Conservation (phyloP, 1,140 invertebrate species). For the Bombyx mori region ASM3026992v2 NC_085110.1:4636001-4636500, state of each 20-base stretch:
- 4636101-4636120: constrained; percentile 23
- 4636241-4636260: constrained; percentile 27
- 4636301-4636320: constrained; percentile 37
- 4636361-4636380: constrained; percentile 21
- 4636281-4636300: constrained; percentile 33
- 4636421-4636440: too few relatives aligned
- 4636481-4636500: constrained; percentile 19
- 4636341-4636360: constrained; percentile 31
- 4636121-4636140: constrained; percentile 28
- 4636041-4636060: constrained; percentile 18
- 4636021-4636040: constrained; percentile 14
- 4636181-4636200: constrained; percentile 24
- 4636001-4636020: constrained; percentile 29
- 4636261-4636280: constrained; percentile 36
- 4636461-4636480: constrained; percentile 22
- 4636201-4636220: constrained; percentile 24
- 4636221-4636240: constrained; percentile 25
- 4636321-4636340: constrained; percentile 26
- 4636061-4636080: constrained; percentile 10
- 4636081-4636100: constrained; percentile 15
- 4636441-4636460: too few relatives aligned
- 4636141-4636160: constrained; percentile 4
- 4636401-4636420: constrained; percentile 5
- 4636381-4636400: constrained; percentile 30
- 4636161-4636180: constrained; percentile 7